Percentiles rank a stretch among this genome's conserved stretches.
Evolutionary conservation across 2,888 invertebrate species (phyloP).

Genomic region (Andricus curvator): DNA sequence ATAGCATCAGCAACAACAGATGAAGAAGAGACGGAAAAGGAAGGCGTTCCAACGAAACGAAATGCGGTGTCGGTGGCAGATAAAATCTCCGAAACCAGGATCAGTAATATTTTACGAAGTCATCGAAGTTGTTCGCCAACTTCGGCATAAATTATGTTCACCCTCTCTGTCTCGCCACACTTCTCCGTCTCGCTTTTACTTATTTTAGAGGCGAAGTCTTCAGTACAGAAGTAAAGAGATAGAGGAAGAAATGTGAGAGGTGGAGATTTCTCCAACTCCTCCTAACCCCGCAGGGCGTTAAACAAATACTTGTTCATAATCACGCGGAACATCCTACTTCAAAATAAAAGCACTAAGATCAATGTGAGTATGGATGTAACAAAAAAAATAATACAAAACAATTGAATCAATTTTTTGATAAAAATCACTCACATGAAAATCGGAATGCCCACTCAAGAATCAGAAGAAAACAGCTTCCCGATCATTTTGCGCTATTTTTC

Average conservation of each 20-base stretch:
- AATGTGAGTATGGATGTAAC: neutral
- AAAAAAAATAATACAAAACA: neutral
- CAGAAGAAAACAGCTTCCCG: too few relatives aligned
- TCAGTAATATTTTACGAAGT: constrained; percentile 76
- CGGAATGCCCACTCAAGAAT: too few relatives aligned
- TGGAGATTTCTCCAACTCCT: constrained; percentile 51
- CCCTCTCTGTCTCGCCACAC: constrained; percentile 47
- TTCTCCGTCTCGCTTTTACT: constrained; percentile 39
- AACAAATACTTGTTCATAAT: constrained; percentile 69
- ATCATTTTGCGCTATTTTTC: too few relatives aligned
- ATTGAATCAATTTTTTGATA: too few relatives aligned
- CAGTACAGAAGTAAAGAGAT: constrained; percentile 42
- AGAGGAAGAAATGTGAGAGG: constrained; percentile 42
- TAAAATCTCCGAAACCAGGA: constrained; percentile 73
- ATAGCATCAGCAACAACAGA: constrained; percentile 49
- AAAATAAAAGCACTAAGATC: neutral
- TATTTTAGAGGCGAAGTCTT: constrained; percentile 16
- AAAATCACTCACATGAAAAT: too few relatives aligned
- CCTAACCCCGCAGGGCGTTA: constrained; percentile 61
- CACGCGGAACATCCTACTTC: constrained; percentile 56
- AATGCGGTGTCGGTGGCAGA: constrained; percentile 66
- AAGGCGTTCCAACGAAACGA: constrained; percentile 66
- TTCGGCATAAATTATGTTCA: constrained; percentile 73
- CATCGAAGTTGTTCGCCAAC: constrained; percentile 76
- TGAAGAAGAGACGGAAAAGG: constrained; percentile 55